These are phyloP conservation scores for Zaprionus capensis DNA, from an alignment of 1,140 invertebrate species.

Conservation along the genomic window DNA sequence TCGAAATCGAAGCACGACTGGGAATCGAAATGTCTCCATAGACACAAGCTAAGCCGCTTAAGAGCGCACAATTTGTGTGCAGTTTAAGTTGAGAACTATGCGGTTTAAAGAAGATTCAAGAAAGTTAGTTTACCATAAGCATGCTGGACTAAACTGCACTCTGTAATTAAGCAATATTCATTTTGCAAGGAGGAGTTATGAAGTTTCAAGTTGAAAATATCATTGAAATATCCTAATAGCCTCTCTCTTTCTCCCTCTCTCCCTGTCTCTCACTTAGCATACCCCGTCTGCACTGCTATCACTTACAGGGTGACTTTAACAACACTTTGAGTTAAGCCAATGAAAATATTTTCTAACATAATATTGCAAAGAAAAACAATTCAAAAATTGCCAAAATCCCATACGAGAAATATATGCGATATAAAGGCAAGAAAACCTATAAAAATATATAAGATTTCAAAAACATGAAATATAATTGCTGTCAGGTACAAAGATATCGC, in stretches of 20 bases:
- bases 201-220: too few relatives aligned
- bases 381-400: neutral
- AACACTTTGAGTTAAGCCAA: neutral
- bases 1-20: neutral
- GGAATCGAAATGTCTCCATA: constrained; percentile 9
- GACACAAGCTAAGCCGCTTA: constrained; percentile 24
- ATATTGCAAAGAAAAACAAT: neutral
- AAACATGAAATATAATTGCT: neutral
- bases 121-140: neutral
- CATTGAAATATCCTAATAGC: too few relatives aligned
- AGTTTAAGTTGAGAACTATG: neutral
- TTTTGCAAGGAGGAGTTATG: too few relatives aligned
- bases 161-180: too few relatives aligned
- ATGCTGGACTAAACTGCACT: too few relatives aligned
- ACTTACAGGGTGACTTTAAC: neutral
- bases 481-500: neutral
- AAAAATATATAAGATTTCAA: neutral
- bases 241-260: neutral
- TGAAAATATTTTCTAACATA: neutral
- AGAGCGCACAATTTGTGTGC: constrained; percentile 22
- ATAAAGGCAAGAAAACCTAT: neutral
- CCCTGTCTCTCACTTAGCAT: neutral
- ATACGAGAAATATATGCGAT: neutral
- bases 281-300: neutral
- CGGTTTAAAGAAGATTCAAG: neutral